phyloP scores from a whole-genome alignment of 2,797 vertebrate genomes.

The Bovichtus diacanthus region DNA sequence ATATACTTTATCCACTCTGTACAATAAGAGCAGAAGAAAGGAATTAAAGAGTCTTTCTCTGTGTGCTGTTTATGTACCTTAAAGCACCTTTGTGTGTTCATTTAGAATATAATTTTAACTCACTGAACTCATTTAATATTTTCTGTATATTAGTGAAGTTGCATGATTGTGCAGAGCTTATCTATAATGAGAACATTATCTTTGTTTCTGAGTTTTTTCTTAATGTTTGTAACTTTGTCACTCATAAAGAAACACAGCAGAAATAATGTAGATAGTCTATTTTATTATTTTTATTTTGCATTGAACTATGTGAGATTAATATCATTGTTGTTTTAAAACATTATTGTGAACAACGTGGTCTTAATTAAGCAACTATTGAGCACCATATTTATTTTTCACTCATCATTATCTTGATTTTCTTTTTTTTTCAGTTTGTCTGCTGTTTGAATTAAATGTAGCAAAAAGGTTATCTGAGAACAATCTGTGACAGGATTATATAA shows the following conservation, averaged over 20 bases:
- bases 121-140: neutral
- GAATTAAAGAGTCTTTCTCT: neutral
- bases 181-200: neutral
- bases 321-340: neutral
- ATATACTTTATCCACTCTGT: neutral
- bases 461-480: neutral
- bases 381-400: neutral
- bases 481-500: neutral
- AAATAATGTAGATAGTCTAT: neutral
- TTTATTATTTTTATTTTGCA: neutral
- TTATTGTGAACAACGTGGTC: neutral
- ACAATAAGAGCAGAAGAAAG: neutral
- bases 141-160: neutral
- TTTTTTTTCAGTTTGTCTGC: neutral
- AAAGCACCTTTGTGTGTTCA: neutral
- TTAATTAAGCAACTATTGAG: neutral
- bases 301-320: neutral
- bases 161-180: neutral
- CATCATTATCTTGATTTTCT: neutral
- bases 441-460: neutral
- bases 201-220: neutral
- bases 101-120: neutral
- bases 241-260: neutral
- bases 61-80: neutral
- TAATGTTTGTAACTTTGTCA: neutral